These are phyloP conservation scores for Beroe forskalii DNA, from an alignment of 37 sponge, comb jelly and placozoan genomes.

Conservation along the genomic window DNA sequence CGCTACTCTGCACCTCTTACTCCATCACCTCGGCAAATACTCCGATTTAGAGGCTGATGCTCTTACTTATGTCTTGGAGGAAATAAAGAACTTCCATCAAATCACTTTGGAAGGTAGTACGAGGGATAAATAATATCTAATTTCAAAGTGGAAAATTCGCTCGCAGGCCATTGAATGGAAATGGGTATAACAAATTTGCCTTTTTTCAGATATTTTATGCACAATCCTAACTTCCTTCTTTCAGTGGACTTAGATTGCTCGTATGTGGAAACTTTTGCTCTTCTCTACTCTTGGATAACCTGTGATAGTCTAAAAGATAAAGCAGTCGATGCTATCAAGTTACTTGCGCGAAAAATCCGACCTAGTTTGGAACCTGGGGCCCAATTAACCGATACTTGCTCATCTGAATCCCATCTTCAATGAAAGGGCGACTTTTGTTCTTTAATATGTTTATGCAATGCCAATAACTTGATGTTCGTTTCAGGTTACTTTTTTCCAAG, in stretches of 20 bases:
- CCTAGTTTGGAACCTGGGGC: not conserved
- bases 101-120: constrained; percentile 49
- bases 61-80: not conserved
- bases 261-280: constrained; percentile 13
- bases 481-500: constrained; percentile 8
- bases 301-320: too few relatives aligned
- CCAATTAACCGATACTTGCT: too few relatives aligned
- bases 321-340: too few relatives aligned
- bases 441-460: too few relatives aligned
- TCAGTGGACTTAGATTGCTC: constrained; percentile 16
- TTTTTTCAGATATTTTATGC: too few relatives aligned
- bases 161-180: too few relatives aligned
- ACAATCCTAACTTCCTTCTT: not conserved
- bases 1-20: constrained; percentile 38
- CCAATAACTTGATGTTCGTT: too few relatives aligned
- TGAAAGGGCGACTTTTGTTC: not conserved
- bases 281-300: not conserved
- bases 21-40: constrained; percentile 16
- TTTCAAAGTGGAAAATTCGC: too few relatives aligned
- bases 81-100: constrained; percentile 29
- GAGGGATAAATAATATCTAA: too few relatives aligned
- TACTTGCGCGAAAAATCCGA: constrained; percentile 24
- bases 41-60: not conserved
- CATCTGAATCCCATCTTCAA: not conserved
- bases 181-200: too few relatives aligned